phyloP scores from a whole-genome alignment of 2,113 vertebrate genomes.

The Centropristis striata region DNA sequence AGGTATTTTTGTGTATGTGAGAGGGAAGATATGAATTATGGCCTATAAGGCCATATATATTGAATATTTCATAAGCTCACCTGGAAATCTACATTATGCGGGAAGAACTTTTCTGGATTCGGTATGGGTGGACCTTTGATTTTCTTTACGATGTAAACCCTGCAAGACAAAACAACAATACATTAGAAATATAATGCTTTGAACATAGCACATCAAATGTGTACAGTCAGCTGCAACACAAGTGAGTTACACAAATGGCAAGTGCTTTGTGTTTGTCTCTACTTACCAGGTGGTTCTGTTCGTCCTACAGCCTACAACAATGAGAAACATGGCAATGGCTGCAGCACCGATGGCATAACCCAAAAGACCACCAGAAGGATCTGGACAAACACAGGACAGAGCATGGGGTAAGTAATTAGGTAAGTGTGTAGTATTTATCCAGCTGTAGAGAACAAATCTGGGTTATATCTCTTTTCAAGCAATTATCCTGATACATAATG shows the following conservation, averaged over 20 bases:
- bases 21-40: too few species aligned
- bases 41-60: too few species aligned
- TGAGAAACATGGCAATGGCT: neutral
- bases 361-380: neutral
- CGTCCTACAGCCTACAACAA: neutral
- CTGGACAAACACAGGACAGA: constrained; percentile 37
- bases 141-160: constrained; percentile 49
- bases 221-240: neutral
- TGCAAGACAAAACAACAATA: constrained; percentile 18
- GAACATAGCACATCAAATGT: neutral
- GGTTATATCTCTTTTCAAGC: neutral
- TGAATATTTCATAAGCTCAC: constrained; percentile 35
- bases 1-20: too few species aligned
- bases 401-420: neutral
- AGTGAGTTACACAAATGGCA: neutral
- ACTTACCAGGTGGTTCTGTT: constrained; percentile 64
- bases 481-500: neutral
- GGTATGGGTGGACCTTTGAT: constrained; percentile 56
- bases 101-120: constrained; percentile 69
- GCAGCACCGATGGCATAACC: fast-evolving
- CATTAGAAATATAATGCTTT: neutral
- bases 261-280: neutral
- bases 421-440: neutral
- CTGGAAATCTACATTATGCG: constrained; percentile 49
- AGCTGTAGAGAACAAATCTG: neutral